Base-by-base conservation (phyloP, 1,140 invertebrate species). In the Patella vulgata region DNA sequence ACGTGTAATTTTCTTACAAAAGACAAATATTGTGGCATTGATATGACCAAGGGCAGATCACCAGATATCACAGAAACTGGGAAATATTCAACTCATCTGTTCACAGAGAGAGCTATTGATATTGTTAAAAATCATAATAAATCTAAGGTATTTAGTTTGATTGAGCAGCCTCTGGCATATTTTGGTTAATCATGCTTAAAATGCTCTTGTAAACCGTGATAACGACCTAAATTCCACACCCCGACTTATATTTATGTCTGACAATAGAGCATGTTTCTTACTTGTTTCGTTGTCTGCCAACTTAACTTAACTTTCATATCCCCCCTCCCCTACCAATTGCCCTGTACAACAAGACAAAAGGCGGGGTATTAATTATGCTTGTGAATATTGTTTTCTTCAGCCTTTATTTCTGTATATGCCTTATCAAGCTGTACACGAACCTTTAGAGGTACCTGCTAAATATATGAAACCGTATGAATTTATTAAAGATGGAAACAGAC, bases 401-500 rank as follows among this genome's bases (percentile, higher is more conserved):
- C 75, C 77, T 0, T 60, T 80, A 28, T 80, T 80, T 59, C 31
- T 80, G 23, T 80, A 79, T 47, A 56, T 80, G 8, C 58, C 78
- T 17, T 79, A 76, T 53, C 78, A 80, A 65, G 70, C 73, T 31
- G 76, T 77, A 8, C 78, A 80, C 61, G 30, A 58, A 4, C 78
- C 78, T 19, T 43, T 77, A 17, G 62, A 85, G 69, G 82, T 85
- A n/a, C 71, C 72, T 9, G 63, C 74, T 11, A 57, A 70, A 25
- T 83, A 84, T 66, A 60, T 61, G 46, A 53, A 73, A 1, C 68
- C 68, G 40, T 85, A 83, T 56, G 36, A 52, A 3, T 25, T 74
- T 50, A 80, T 83, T 21, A 71, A 75, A n/a, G 60, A 83, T 56
- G 51, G 66, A 36, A 62, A 75, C 46, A 68, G 83, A n/a, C 71